Evolutionary conservation across 2,113 vertebrate genomes (phyloP), one percentile per base, ranked within the genome.

Genomic region (Spea bombifrons): DNA sequence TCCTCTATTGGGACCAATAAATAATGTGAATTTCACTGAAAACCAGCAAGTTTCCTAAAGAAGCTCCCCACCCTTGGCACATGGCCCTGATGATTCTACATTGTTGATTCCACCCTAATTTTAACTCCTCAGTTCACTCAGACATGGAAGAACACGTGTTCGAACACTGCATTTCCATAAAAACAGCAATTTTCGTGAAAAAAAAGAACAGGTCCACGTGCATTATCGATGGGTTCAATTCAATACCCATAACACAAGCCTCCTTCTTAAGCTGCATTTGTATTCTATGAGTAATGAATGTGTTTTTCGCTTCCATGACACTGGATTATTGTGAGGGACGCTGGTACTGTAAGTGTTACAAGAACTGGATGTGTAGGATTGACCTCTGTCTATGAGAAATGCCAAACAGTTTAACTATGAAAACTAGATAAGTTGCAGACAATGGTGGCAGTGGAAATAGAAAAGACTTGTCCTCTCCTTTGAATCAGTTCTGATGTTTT

Each of bases 31-130:
- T 4, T 53, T 65, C 45, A 65, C 69, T 17, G 61, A 72, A 80
- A 74, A 80, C 78, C 71, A 80, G 71, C 78, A 80, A 66, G 59
- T 79, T 79, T 65, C 43, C 76, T 52, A 17, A 63, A 49, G 43
- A 68, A 44, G 64, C 46, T 52, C 50, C 52, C 61, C 13, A 50
- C 52, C 52, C 50, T 73, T 50, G 71, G 49, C 8, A 59, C 8
- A 17, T 17, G 8, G 10, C 5, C 7, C 17, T 48, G 13, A 13
- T 8, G 13, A 44, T 55, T 48, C 53, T 46, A 17, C 50, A 59
- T 59, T 7, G 43, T 16, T 66, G 16, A 69, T 17, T 46, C 15
- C 10, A 5, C 30, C 7, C 5, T 64, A 4, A 17, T 64, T 64
- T 64, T 64, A 64, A 64, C 7, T 15, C 61, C 7, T 64, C 61